These are phyloP conservation scores for Sesamia inferens DNA, from an alignment of 2,888 invertebrate genomes.

Conservation along the genomic window DNA sequence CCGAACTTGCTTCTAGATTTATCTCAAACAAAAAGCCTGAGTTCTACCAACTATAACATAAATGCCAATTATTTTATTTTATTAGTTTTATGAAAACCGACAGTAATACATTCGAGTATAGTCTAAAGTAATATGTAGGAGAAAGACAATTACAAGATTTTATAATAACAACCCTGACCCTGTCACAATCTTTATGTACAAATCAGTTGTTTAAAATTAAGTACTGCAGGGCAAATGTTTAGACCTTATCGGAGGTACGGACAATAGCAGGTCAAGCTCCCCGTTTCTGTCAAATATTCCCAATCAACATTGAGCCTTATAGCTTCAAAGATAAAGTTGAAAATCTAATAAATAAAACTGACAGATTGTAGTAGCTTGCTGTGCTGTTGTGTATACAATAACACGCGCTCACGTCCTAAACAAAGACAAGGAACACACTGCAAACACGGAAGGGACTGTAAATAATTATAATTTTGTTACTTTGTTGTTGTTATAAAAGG, in stretches of 20 bases:
- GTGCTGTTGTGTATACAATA: not conserved
- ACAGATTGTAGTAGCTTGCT: not conserved
- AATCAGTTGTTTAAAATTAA: not conserved
- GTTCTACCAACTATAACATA: not conserved
- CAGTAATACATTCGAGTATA: too few relatives aligned
- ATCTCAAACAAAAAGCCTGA: not conserved
- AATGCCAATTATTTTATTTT: not conserved
- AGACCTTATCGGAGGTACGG: too few relatives aligned
- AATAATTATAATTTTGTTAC: constrained; percentile 13
- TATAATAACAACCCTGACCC: too few relatives aligned
- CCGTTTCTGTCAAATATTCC: too few relatives aligned
- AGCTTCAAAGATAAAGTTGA: too few relatives aligned
- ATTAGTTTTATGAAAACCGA: too few relatives aligned
- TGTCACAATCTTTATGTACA: not conserved
- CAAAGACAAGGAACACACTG: not conserved
- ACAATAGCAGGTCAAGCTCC: too few relatives aligned
- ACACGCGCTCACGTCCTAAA: not conserved
- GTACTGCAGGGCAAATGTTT: not conserved
- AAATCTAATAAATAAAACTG: too few relatives aligned
- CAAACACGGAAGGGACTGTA: not conserved
- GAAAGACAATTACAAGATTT: too few relatives aligned
- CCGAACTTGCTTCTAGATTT: too few relatives aligned
- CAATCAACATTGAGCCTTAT: too few relatives aligned
- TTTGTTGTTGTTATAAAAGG: constrained; percentile 21
- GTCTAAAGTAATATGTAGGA: too few relatives aligned